Base-by-base conservation (phyloP, 2,888 invertebrate genomes). In the Axea sp. region DNA sequence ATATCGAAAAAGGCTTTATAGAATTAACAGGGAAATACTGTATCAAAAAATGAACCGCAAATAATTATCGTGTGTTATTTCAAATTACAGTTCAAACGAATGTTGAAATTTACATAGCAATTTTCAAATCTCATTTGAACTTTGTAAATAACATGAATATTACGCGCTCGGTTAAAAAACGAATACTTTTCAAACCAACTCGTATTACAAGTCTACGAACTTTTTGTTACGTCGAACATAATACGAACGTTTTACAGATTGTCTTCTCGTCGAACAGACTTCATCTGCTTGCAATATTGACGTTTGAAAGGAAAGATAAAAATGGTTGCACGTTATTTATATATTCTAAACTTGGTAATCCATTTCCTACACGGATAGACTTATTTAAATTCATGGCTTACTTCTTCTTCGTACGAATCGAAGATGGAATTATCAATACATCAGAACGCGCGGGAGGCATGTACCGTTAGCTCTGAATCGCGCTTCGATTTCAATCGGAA, bases 371-470 rank as follows among this genome's bases (percentile, higher is more conserved):
- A 14, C 19, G 45, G 60, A 71, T 71, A 57, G 57, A 64, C 57
- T 64, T 47, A 71, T 71, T 71, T 43, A 57, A 71, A 71, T 71
- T 64, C 71, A 62, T 71, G 64, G 47, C 71, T 71, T 71, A 62
- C 62, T 55, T 39, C 37, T 11, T 14, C 45, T 51, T 43, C 9
- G 26, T 49, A 37, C 33, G 53, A 41, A 33, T 55, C 47, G 53
- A 30, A 71, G 62, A 71, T 49, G 49, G 57, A 57, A 71, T 71
- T 55, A 64, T 71, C 62, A 71, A 62, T 62, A 71, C 31, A 69
- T 69, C 69, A 69, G 62, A 51, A 41, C 31, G 45, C 60, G 69
- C 69, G 62, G 69, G 69, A 69, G 49, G 69, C 51, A 19, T n/a
- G 39, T 69, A 69, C 69, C 60, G 69, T 69, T 69, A 69, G 15